Percentiles rank a stretch among this genome's conserved stretches.
phyloP scores from a whole-genome alignment of 2,888 invertebrate genomes.

The Peribatodes rhomboidaria region DNA sequence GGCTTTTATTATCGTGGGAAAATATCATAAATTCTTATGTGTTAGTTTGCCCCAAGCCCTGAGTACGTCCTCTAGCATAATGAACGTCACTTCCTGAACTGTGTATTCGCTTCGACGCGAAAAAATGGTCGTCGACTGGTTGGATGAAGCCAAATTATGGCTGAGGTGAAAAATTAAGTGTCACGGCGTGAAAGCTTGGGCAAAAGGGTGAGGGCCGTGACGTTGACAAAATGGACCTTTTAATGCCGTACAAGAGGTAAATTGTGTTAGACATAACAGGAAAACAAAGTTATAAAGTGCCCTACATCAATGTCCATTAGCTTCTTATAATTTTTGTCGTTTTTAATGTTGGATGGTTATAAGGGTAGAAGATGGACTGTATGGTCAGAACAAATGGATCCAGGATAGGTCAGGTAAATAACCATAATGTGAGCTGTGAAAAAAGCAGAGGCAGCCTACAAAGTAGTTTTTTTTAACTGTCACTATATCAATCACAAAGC shows the following conservation, averaged over 20 bases:
- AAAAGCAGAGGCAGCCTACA: too few relatives aligned
- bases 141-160: conserved; percentile 17
- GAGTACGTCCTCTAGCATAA: conserved; percentile 6
- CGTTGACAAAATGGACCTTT: neutral
- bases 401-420: too few relatives aligned
- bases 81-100: conserved; percentile 15
- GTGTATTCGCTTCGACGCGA: conserved; percentile 17
- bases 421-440: too few relatives aligned
- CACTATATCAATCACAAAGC: too few relatives aligned
- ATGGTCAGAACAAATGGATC: too few relatives aligned
- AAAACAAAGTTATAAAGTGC: neutral
- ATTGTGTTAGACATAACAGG: neutral
- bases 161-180: conserved; percentile 24
- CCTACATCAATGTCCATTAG: neutral
- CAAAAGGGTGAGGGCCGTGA: conserved; percentile 11
- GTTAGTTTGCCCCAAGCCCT: neutral
- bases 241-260: neutral
- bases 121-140: conserved; percentile 25
- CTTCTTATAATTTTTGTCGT: neutral
- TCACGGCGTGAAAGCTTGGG: conserved; percentile 9
- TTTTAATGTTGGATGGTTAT: too few relatives aligned
- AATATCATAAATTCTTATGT: neutral
- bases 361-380: too few relatives aligned
- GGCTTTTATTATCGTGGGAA: neutral
- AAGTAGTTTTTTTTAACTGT: too few relatives aligned